Conservation (phyloP, 53 echinoderm and acorn worm genomes). For the Apostichopus leukothele region DNA sequence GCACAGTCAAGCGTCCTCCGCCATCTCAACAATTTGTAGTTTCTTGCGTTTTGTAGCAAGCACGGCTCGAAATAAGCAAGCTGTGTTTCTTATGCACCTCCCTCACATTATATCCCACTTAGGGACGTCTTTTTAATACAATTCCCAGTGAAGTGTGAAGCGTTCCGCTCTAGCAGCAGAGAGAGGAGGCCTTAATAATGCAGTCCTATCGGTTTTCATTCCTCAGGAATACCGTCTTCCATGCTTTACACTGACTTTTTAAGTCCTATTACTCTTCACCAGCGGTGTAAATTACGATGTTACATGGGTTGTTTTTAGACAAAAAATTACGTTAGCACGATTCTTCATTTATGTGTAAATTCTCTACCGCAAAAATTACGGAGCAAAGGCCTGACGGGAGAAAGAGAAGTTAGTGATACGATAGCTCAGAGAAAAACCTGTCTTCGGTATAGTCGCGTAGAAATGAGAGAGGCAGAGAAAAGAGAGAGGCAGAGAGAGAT, state of each 20-base stretch:
- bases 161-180: slow-evolving; percentile 33
- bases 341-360: slow-evolving; percentile 47
- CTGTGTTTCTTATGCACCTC: slow-evolving; percentile 37
- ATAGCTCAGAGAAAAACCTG: slow-evolving; percentile 5
- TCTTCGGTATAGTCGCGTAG: not conserved
- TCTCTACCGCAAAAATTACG: slow-evolving; percentile 34
- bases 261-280: slow-evolving; percentile 41
- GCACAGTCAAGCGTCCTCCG: no score
- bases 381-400: not conserved
- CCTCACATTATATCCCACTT: slow-evolving; percentile 49
- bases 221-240: slow-evolving; percentile 28
- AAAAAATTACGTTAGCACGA: slow-evolving; percentile 33
- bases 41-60: slow-evolving; percentile 23
- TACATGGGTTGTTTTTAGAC: slow-evolving; percentile 39
- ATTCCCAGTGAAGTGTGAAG: slow-evolving; percentile 49
- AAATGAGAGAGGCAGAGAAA: not conserved
- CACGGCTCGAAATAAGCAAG: slow-evolving; percentile 29
- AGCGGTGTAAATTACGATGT: slow-evolving; percentile 52
- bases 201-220: slow-evolving; percentile 41
- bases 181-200: slow-evolving; percentile 44
- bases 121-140: slow-evolving; percentile 52
- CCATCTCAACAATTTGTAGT: no score
- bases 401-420: slow-evolving; percentile 5
- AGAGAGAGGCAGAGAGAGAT: not conserved
- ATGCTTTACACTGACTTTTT: slow-evolving; percentile 25